Conservation (phyloP, 2,888 invertebrate species). For the Drosophila monieri region DNA sequence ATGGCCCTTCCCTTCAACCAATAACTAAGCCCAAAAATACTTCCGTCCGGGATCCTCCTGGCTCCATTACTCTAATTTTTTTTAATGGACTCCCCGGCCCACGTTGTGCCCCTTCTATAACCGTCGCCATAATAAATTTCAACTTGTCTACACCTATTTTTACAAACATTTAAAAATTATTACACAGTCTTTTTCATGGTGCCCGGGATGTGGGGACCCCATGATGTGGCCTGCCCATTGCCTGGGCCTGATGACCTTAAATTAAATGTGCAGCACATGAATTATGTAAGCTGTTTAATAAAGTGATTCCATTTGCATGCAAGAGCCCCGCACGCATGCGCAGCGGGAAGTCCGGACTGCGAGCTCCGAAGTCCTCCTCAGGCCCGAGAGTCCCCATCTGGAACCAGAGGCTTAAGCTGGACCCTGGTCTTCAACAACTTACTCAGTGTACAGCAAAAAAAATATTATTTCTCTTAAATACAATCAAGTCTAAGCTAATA, state of each 20-base stretch:
- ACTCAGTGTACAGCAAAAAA: slow-evolving; percentile 29
- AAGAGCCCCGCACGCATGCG: slow-evolving; percentile 78
- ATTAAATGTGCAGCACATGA: slow-evolving; percentile 82
- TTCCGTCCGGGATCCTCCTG: slow-evolving; percentile 20
- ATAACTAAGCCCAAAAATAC: slow-evolving; percentile 37
- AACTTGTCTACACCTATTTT: slow-evolving; percentile 82
- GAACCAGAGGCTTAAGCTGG: slow-evolving; percentile 24
- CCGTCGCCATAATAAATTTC: slow-evolving; percentile 77
- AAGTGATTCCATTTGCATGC: slow-evolving; percentile 82
- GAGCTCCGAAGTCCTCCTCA: slow-evolving; percentile 17
- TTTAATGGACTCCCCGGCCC: neutral
- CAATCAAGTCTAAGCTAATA: neutral
- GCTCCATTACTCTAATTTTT: slow-evolving; percentile 1
- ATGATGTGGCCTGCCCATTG: slow-evolving; percentile 47
- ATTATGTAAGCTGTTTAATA: slow-evolving; percentile 83
- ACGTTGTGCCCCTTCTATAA: slow-evolving; percentile 43
- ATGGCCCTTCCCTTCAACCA: slow-evolving; percentile 1
- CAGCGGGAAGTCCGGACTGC: slow-evolving; percentile 62
- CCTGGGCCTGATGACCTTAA: slow-evolving; percentile 77
- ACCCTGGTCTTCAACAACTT: slow-evolving; percentile 48
- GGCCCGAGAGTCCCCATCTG: slow-evolving; percentile 28
- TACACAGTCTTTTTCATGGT: slow-evolving; percentile 79
- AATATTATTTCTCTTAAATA: neutral
- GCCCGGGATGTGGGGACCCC: slow-evolving; percentile 40
- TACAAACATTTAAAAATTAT: slow-evolving; percentile 80